A percentile compares a stretch with the other conserved stretches of the same genome.
phyloP scores from a whole-genome alignment of 2,888 invertebrate species.

The Lysandra coridon region DNA sequence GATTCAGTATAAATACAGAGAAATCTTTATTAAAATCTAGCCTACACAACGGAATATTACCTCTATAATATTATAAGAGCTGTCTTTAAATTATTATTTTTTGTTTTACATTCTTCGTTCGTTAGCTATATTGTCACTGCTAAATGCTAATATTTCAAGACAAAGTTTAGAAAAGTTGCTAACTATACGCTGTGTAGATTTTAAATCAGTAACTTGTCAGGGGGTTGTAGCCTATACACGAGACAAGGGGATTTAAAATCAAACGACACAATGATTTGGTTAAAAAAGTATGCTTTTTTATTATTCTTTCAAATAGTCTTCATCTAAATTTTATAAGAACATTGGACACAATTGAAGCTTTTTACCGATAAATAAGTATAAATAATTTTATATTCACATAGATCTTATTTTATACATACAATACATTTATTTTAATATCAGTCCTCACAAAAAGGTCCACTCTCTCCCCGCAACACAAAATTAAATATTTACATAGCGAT shows the following conservation, averaged over 20 bases:
- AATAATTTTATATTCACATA: constrained; percentile 81
- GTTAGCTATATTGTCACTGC: too few species aligned
- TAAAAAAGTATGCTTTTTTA: constrained; percentile 81
- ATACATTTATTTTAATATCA: constrained; percentile 81
- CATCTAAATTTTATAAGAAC: constrained; percentile 81
- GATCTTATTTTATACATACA: constrained; percentile 80
- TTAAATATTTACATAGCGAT: constrained; percentile 79
- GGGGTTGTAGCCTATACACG: too few species aligned
- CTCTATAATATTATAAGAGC: too few species aligned
- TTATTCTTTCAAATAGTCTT: constrained; percentile 81
- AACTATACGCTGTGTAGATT: too few species aligned
- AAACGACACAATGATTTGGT: constrained; percentile 71
- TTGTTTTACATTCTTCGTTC: too few species aligned
- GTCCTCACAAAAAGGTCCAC: constrained; percentile 81
- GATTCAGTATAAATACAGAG: too few species aligned
- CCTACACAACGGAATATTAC: too few species aligned
- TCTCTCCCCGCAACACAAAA: constrained; percentile 80
- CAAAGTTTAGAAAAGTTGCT: too few species aligned
- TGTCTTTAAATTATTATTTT: too few species aligned
- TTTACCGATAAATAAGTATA: constrained; percentile 81
- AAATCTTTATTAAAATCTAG: too few species aligned
- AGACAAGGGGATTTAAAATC: constrained; percentile 34
- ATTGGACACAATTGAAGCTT: constrained; percentile 81
- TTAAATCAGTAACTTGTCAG: too few species aligned
- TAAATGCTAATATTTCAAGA: too few species aligned